These are phyloP conservation scores for Siniperca scherzeri DNA, from an alignment of 2,797 vertebrate genomes.

Conservation along the genomic window DNA sequence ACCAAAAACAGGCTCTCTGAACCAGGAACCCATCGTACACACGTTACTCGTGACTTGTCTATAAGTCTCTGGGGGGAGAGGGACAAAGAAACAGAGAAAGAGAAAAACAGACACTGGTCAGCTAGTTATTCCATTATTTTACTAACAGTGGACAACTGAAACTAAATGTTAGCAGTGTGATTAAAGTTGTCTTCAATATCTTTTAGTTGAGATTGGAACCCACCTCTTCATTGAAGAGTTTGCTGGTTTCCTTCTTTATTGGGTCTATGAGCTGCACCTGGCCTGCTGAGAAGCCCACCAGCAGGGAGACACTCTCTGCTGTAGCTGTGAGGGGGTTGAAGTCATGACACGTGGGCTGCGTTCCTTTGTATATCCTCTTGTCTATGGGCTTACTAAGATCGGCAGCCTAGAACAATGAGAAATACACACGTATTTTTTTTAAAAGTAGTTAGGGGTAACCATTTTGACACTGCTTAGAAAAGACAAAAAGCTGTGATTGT, in stretches of 20 bases:
- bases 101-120: constrained; percentile 9
- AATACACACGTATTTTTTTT: neutral
- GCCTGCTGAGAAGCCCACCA: constrained; percentile 98
- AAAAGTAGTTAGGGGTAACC: neutral
- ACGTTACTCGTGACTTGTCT: constrained; percentile 99
- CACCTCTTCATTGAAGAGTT: constrained; percentile 99
- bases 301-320: constrained; percentile 96
- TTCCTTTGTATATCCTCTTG: constrained; percentile 99
- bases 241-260: constrained; percentile 99
- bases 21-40: constrained; percentile 99
- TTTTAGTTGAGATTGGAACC: constrained; percentile 69
- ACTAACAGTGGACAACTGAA: neutral
- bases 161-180: neutral
- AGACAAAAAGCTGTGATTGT: neutral
- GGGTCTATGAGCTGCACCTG: constrained; percentile 99
- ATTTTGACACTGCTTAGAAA: neutral
- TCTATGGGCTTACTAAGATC: constrained; percentile 99
- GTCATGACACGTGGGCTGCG: constrained; percentile 99
- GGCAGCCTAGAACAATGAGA: constrained; percentile 87
- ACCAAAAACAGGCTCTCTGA: constrained; percentile 99
- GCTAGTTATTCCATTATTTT: constrained; percentile 27
- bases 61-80: constrained; percentile 92
- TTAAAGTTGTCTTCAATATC: neutral
- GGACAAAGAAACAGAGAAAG: constrained; percentile 41
- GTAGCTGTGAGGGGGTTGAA: constrained; percentile 99